Evolutionary conservation across 2,888 invertebrate genomes (phyloP).

Genomic region (Latrodectus elegans): DNA sequence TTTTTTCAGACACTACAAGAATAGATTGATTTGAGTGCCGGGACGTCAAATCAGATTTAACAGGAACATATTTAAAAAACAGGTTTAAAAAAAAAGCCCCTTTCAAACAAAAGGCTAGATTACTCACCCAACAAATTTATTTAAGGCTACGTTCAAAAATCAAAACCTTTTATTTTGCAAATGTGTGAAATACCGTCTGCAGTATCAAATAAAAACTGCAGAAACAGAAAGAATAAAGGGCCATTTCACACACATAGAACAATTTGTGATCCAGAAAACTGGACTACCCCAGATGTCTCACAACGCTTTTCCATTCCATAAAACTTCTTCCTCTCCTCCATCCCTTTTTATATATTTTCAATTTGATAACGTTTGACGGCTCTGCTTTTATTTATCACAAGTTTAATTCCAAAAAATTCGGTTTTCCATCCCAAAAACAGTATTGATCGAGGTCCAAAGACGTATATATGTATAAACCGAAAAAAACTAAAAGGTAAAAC

Average conservation of each 20-base stretch:
- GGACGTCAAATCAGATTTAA: too few relatives aligned
- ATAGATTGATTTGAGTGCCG: too few relatives aligned
- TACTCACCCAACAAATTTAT: too few relatives aligned
- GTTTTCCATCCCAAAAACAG: conserved; percentile 21
- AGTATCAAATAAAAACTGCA: not conserved
- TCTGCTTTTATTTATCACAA: not conserved
- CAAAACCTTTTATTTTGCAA: too few relatives aligned
- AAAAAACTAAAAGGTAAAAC: conserved; percentile 4
- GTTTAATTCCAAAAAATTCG: conserved; percentile 55
- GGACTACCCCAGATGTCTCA: conserved; percentile 47
- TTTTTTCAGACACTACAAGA: too few relatives aligned
- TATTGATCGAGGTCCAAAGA: conserved; percentile 28
- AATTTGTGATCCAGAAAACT: conserved; percentile 43
- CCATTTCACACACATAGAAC: conserved; percentile 39
- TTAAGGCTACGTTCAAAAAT: too few relatives aligned
- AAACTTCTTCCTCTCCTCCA: not conserved
- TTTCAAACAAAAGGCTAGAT: too few relatives aligned
- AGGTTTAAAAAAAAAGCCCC: too few relatives aligned
- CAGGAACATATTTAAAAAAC: too few relatives aligned
- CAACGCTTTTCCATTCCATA: conserved; percentile 36
- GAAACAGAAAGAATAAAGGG: conserved; percentile 31
- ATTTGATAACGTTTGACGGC: conserved; percentile 10
- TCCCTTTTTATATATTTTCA: not conserved
- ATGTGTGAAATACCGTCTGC: too few relatives aligned
- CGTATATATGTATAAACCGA: not conserved